Percentiles rank a stretch among this genome's conserved stretches.
Conservation (phyloP, 1,140 invertebrate genomes). For the Drosophila rhopaloa region DNA sequence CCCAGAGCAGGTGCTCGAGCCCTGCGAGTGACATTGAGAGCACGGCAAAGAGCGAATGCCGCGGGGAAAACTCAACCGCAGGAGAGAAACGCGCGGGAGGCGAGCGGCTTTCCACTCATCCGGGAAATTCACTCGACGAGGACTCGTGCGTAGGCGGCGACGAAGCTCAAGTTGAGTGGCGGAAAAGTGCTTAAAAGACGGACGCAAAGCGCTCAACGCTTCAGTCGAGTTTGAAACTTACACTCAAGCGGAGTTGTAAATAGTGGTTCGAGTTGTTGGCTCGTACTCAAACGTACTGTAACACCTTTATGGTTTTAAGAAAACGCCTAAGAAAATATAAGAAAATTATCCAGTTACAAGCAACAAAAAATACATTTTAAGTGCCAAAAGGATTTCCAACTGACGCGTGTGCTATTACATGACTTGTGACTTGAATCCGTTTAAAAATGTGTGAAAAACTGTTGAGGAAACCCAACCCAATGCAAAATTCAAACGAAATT, state of each 20-base stretch:
- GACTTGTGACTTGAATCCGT: conserved; percentile 10
- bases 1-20: conserved; percentile 42
- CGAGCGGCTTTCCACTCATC: conserved; percentile 31
- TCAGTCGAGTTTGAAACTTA: conserved; percentile 85
- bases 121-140: conserved; percentile 17
- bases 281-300: conserved; percentile 84
- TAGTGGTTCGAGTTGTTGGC: conserved; percentile 84
- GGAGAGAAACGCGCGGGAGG: conserved; percentile 1
- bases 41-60: conserved; percentile 32
- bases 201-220: conserved; percentile 63
- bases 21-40: conserved; percentile 43
- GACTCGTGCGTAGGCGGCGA: conserved; percentile 32
- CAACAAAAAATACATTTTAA: conserved; percentile 19
- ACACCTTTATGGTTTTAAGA: conserved; percentile 24
- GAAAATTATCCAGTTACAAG: conserved; percentile 4
- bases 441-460: conserved; percentile 20
- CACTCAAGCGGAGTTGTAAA: conserved; percentile 84
- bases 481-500: conserved; percentile 42
- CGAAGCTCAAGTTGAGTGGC: conserved; percentile 26
- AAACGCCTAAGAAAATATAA: conserved; percentile 15
- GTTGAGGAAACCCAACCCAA: conserved; percentile 16
- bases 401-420: conserved; percentile 20
- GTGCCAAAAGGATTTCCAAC: conserved; percentile 37
- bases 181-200: conserved; percentile 63
- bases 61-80: conserved; percentile 33